Conservation (phyloP, 1,140 invertebrate species). For the Drosophila guanche region DNA sequence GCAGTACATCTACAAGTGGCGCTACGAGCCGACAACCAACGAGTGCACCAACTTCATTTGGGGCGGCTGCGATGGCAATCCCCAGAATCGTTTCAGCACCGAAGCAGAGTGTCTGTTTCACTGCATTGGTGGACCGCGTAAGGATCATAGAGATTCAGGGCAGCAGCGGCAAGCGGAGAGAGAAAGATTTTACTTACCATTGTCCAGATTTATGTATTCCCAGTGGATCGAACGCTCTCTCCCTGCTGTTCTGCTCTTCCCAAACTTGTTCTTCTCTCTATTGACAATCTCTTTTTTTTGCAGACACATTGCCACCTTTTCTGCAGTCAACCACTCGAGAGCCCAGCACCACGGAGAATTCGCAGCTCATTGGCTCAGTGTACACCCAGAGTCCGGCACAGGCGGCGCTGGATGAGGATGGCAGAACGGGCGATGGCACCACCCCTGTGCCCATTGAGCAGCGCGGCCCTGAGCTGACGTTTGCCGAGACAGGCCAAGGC, state of each 20-base stretch:
- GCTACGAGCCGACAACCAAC: conserved; percentile 87
- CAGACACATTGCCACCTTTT: conserved; percentile 81
- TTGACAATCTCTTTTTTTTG: conserved; percentile 25
- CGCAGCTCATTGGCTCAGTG: conserved; percentile 79
- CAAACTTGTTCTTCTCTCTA: conserved; percentile 7
- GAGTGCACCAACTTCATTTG: conserved; percentile 90
- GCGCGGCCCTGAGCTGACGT: conserved; percentile 90
- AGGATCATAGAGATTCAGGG: conserved; percentile 8
- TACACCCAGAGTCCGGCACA: conserved; percentile 68
- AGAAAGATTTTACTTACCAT: background rate
- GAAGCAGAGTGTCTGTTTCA: conserved; percentile 88
- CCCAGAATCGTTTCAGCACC: conserved; percentile 90
- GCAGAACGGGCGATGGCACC: conserved; percentile 52
- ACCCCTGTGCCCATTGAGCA: conserved; percentile 88
- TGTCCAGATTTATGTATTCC: too few relatives aligned
- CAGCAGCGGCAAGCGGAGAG: too few relatives aligned
- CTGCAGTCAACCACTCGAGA: conserved; percentile 85
- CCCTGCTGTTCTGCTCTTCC: background rate
- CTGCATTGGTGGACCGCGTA: conserved; percentile 86
- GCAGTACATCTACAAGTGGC: conserved; percentile 88
- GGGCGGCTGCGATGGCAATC: conserved; percentile 91
- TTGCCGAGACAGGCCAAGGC: conserved; percentile 91
- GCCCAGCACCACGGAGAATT: conserved; percentile 84
- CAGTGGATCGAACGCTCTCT: too few relatives aligned
- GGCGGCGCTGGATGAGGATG: conserved; percentile 40